Evolutionary conservation across 1,140 invertebrate genomes (phyloP).

Genomic region (Nixonia krombeini): DNA sequence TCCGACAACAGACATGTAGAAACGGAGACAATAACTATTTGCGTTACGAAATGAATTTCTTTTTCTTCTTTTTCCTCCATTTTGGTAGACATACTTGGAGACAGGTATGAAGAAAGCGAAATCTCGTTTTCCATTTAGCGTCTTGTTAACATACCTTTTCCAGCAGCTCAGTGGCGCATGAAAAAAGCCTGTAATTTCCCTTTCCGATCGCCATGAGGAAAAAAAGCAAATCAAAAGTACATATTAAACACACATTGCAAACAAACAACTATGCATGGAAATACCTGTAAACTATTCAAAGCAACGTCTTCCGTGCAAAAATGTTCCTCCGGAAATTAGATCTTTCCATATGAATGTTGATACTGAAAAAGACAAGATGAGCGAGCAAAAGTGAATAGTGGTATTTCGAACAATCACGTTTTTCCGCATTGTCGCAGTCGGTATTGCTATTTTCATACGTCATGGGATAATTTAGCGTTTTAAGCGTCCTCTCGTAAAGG

Average conservation of each 20-base stretch:
- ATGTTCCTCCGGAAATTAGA: too few relatives aligned
- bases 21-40: slow-evolving; percentile 46
- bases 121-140: slow-evolving; percentile 46
- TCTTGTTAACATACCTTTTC: slow-evolving; percentile 49
- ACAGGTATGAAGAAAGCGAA: slow-evolving; percentile 50
- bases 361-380: too few relatives aligned
- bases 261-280: slow-evolving; percentile 1
- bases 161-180: slow-evolving; percentile 23
- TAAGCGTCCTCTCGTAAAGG: not conserved
- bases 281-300: not conserved
- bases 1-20: slow-evolving; percentile 12
- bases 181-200: slow-evolving; percentile 45
- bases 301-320: too few relatives aligned
- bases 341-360: too few relatives aligned
- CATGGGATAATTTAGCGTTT: slow-evolving; percentile 1
- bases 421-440: too few relatives aligned
- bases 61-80: slow-evolving; percentile 24
- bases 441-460: too few relatives aligned
- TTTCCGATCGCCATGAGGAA: slow-evolving; percentile 24
- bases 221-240: slow-evolving; percentile 6
- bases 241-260: not conserved
- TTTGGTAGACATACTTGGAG: slow-evolving; percentile 40
- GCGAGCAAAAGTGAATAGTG: too few relatives aligned
- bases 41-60: slow-evolving; percentile 39
- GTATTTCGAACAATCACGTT: too few relatives aligned